These are phyloP conservation scores for Campopleginae sp. DNA, from an alignment of 2,888 invertebrate species.

Conservation along the genomic window DNA sequence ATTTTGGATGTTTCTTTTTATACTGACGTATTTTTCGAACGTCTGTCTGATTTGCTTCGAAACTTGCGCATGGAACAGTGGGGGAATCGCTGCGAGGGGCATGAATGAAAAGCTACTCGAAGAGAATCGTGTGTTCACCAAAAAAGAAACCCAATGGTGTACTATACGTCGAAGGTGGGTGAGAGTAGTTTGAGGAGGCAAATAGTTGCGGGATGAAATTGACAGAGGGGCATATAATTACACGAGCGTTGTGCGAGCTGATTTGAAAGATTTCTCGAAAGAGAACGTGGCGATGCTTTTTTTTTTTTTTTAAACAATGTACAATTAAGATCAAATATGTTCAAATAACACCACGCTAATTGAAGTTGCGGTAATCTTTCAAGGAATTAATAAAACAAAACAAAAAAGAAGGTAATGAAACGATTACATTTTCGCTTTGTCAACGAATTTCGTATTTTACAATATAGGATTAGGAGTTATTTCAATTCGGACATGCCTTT, in stretches of 20 bases:
- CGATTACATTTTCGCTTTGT: conserved; percentile 72
- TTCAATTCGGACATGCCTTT: conserved; percentile 63
- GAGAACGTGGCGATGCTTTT: conserved; percentile 74
- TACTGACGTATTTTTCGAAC: conserved; percentile 26
- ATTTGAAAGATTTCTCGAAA: conserved; percentile 63
- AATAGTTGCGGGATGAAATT: conserved; percentile 16
- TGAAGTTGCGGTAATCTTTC: conserved; percentile 50
- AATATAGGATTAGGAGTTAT: conserved; percentile 58
- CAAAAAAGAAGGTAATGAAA: conserved; percentile 51
- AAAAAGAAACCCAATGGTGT: conserved; percentile 57
- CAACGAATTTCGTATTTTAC: conserved; percentile 76
- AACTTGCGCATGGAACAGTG: conserved; percentile 32
- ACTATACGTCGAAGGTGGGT: conserved; percentile 27
- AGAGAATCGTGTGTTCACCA: conserved; percentile 52
- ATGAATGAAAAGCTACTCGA: conserved; percentile 44
- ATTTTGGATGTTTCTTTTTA: conserved; percentile 21
- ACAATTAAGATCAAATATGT: conserved; percentile 81
- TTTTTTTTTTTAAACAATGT: conserved; percentile 82
- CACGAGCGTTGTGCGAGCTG: conserved; percentile 66
- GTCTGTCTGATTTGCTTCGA: conserved; percentile 19
- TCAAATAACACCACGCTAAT: conserved; percentile 77
- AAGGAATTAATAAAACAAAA: conserved; percentile 42
- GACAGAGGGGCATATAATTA: conserved; percentile 48
- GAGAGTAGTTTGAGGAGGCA: conserved; percentile 1
- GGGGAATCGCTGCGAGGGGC: conserved; percentile 67